These are phyloP conservation scores for Sarcophaga subvicina DNA, from an alignment of 2,888 invertebrate genomes.

Conservation along the genomic window DNA sequence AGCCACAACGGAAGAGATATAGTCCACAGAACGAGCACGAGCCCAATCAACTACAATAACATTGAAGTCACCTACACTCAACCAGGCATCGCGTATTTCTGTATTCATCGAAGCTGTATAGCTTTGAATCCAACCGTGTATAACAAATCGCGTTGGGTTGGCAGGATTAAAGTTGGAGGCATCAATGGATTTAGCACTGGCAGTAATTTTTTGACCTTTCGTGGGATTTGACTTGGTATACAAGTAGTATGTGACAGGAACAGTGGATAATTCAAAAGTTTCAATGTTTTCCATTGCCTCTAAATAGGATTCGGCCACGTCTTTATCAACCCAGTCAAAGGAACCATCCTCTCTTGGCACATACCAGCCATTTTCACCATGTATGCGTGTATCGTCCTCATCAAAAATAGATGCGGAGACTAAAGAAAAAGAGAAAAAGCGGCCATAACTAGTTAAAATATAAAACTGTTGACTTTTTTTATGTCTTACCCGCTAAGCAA, in stretches of 20 bases:
- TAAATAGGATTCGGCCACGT: slow-evolving; percentile 15
- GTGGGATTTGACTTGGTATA: slow-evolving; percentile 75
- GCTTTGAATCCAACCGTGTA: slow-evolving; percentile 85
- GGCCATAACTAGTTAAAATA: too few species aligned
- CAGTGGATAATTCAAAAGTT: not conserved
- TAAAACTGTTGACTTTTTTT: not conserved
- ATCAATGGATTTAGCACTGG: slow-evolving; percentile 56
- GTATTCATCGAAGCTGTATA: slow-evolving; percentile 73
- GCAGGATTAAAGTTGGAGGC: slow-evolving; percentile 71
- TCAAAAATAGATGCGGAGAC: slow-evolving; percentile 37
- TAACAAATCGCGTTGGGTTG: slow-evolving; percentile 75
- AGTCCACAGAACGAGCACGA: slow-evolving; percentile 83
- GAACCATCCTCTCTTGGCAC: slow-evolving; percentile 66
- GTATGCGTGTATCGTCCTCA: slow-evolving; percentile 56
- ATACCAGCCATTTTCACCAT: slow-evolving; percentile 72
- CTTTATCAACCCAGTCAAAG: slow-evolving; percentile 61
- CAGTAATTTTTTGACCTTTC: slow-evolving; percentile 71
- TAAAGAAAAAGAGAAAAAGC: not conserved
- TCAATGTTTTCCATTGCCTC: slow-evolving; percentile 69
- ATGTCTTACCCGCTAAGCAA: slow-evolving; percentile 53
- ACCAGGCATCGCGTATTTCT: slow-evolving; percentile 82
- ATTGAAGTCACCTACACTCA: slow-evolving; percentile 84
- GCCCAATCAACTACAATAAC: slow-evolving; percentile 85
- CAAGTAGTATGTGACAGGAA: slow-evolving; percentile 71
- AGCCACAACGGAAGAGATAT: slow-evolving; percentile 83